These are phyloP conservation scores for Trichopoda pennipes DNA, from an alignment of 2,888 invertebrate species.

Conservation along the genomic window DNA sequence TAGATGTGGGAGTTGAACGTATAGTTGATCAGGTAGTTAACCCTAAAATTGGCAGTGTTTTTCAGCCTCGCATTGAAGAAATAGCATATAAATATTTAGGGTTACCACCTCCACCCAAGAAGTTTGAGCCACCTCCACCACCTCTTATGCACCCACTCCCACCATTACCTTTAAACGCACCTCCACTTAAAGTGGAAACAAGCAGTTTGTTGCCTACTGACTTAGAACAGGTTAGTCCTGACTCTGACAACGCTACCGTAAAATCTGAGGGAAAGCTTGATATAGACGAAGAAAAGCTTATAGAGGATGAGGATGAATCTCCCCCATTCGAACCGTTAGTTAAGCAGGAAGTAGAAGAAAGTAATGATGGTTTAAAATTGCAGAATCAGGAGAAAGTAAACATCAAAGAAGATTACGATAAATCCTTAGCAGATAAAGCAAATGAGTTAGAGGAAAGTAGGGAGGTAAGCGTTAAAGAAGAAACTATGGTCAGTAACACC, in stretches of 20 bases:
- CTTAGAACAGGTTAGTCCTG: constrained; percentile 90
- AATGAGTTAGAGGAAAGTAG: constrained; percentile 27
- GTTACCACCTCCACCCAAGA: constrained; percentile 83
- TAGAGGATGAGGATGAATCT: constrained; percentile 83
- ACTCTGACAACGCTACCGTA: constrained; percentile 85
- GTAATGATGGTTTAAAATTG: background rate
- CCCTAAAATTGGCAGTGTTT: constrained; percentile 93
- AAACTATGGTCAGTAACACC: constrained; percentile 4
- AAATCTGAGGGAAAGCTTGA: constrained; percentile 78
- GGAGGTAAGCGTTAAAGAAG: background rate
- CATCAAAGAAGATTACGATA: constrained; percentile 15
- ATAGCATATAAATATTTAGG: constrained; percentile 93
- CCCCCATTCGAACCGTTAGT: constrained; percentile 85
- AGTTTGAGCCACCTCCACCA: constrained; percentile 72
- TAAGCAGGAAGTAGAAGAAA: constrained; percentile 31
- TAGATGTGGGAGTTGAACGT: constrained; percentile 95
- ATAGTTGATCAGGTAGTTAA: constrained; percentile 98
- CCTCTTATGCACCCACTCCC: constrained; percentile 74
- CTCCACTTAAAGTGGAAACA: constrained; percentile 79
- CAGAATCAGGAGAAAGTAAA: constrained; percentile 10
- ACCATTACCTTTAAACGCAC: constrained; percentile 74
- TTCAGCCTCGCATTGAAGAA: constrained; percentile 94
- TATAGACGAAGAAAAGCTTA: constrained; percentile 73
- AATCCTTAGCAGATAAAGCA: background rate
- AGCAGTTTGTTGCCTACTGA: constrained; percentile 86